phyloP scores from a whole-genome alignment of 2,888 invertebrate species.

The Choristoneura rosaceana region DNA sequence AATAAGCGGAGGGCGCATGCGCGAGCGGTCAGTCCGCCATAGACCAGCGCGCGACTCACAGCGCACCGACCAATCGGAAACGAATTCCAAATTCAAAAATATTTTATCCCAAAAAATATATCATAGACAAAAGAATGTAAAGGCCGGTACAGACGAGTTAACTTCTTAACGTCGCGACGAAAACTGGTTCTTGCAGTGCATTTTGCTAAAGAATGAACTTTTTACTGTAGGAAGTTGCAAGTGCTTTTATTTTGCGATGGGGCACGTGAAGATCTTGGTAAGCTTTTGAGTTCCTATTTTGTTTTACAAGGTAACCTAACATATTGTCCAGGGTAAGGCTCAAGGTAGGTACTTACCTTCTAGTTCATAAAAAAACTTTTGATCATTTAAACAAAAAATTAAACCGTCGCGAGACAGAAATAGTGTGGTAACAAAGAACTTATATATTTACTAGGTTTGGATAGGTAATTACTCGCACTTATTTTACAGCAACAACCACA shows the following conservation, averaged over 20 bases:
- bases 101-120: conserved; percentile 20
- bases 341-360: too few relatives aligned
- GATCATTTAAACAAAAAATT: too few relatives aligned
- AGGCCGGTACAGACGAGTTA: conserved; percentile 45
- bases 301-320: too few relatives aligned
- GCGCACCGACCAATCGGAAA: conserved; percentile 45
- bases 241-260: conserved; percentile 50
- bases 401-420: too few relatives aligned
- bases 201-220: conserved; percentile 59
- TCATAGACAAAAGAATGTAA: conserved; percentile 50
- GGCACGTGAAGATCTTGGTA: conserved; percentile 57
- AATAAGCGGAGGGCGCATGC: conserved; percentile 73
- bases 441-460: too few relatives aligned
- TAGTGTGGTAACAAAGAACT: too few relatives aligned
- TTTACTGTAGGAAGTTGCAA: conserved; percentile 39
- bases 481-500: too few relatives aligned
- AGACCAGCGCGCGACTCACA: conserved; percentile 61
- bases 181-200: conserved; percentile 64
- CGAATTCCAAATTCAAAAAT: conserved; percentile 47
- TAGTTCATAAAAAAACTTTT: too few relatives aligned
- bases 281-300: conserved; percentile 45
- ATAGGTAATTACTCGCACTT: too few relatives aligned
- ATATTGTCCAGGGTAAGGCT: too few relatives aligned
- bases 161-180: conserved; percentile 44
- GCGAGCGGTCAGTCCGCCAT: conserved; percentile 65